A percentile compares a stretch with the other conserved stretches of the same genome.
Conservation (phyloP, 2,797 vertebrate species). For the Masticophis lateralis region DNA sequence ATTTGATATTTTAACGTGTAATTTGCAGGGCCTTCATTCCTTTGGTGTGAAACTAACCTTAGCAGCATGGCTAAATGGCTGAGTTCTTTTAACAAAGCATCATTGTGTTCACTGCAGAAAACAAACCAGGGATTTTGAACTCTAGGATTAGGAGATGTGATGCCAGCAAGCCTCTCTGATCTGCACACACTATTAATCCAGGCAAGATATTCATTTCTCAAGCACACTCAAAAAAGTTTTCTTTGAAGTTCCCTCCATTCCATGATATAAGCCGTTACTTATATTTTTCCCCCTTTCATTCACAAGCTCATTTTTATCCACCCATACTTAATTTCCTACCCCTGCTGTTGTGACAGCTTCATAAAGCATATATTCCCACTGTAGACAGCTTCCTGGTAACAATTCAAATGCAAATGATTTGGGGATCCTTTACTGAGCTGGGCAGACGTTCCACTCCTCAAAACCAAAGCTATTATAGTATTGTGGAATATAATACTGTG, state of each 20-base stretch:
- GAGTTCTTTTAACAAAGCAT: constrained; percentile 18
- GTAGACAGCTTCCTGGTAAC: background rate
- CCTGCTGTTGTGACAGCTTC: background rate
- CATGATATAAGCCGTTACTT: constrained; percentile 26
- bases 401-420: background rate
- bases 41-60: constrained; percentile 32
- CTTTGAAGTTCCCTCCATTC: constrained; percentile 35
- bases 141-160: constrained; percentile 27
- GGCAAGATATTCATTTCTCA: constrained; percentile 13
- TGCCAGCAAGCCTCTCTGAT: background rate
- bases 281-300: background rate
- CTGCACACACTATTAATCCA: constrained; percentile 22
- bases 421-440: background rate
- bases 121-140: background rate
- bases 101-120: constrained; percentile 9
- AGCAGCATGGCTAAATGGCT: background rate
- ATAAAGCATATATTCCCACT: background rate
- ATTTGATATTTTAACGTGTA: background rate
- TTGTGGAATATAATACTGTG: too few species aligned
- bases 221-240: constrained; percentile 20
- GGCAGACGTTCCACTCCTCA: too few species aligned
- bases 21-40: constrained; percentile 3
- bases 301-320: background rate
- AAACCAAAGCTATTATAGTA: background rate
- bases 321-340: background rate